Evolutionary conservation across 1,140 invertebrate species (phyloP), one percentile per base, ranked within the genome.

Genomic region (Mercenaria mercenaria): DNA sequence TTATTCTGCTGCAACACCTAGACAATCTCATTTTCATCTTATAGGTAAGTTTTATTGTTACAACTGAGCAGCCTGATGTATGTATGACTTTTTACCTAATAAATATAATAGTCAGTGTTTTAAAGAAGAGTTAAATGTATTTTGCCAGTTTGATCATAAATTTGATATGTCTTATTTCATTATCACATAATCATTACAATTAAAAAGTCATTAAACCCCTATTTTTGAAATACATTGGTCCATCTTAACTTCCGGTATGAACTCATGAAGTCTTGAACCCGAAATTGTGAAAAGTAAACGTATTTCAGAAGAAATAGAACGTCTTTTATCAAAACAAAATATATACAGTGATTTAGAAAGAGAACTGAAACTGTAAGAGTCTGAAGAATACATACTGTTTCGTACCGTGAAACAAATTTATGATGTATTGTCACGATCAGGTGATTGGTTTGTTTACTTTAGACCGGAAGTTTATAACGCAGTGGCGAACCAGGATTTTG

Each of bases 301-400:
- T 11, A 52, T 88, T 43, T 61, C 47, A 41, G 34, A 43, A 0
- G 37, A 80, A 41, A 80, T 88, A 47, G 76, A 81, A 29, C 13
- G 1, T 11, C 39, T 81, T 52, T 29, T 81, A n/a, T 1, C 37
- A 1, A 52, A 69, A 23, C 52, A 67, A 47, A 39, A 81, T 29
- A 37, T 72, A 15, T 52, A 67, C 34, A 15, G 10, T 11, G 77
- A 32, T 32, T 41, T 88, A 6, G 72, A 72, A 64, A 81, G 37
- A 67, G 86, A 88, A n/a, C n/a, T 88, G 0, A 26, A 64, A 61
- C 43, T 29, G 81, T 86, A 79, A 81, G 56, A 85, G 69, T 56
- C 11, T n/a, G 82, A 88, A 81, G 82, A 39, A 81, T 52, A 23
- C 6, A 90, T 93, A 80, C 90, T 92, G 0, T 93, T 92, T 87